Evolutionary conservation across 2,888 invertebrate species (phyloP).

Genomic region (Drosophila limbata): DNA sequence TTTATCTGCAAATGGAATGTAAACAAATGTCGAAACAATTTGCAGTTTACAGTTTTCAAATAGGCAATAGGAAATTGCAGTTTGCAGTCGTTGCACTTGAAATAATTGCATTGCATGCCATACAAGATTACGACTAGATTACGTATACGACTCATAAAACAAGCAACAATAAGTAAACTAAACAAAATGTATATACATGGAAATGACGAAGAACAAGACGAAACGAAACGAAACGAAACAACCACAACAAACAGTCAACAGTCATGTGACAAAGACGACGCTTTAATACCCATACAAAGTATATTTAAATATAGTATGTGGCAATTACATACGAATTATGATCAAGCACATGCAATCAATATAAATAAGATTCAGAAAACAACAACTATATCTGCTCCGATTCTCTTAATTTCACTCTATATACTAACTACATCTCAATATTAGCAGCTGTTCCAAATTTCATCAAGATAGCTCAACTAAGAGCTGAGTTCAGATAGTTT

Average conservation of each 20-base stretch:
- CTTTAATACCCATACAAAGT: constrained; percentile 5
- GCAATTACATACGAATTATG: constrained; percentile 3
- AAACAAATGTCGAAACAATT: constrained; percentile 39
- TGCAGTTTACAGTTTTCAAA: constrained; percentile 8
- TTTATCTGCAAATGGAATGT: constrained; percentile 43
- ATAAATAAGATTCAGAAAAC: too few relatives aligned
- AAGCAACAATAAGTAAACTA: constrained; percentile 8
- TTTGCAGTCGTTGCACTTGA: constrained; percentile 60
- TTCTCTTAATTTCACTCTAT: neutral
- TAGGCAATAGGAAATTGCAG: constrained; percentile 54
- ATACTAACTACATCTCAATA: neutral
- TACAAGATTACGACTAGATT: constrained; percentile 56
- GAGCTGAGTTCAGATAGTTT: neutral
- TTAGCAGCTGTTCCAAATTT: neutral
- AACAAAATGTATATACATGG: neutral
- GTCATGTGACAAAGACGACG: constrained; percentile 4
- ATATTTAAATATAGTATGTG: neutral
- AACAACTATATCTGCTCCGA: neutral
- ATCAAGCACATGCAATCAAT: too few relatives aligned
- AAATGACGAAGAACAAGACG: constrained; percentile 11
- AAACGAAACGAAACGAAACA: neutral
- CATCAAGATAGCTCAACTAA: neutral
- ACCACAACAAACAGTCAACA: neutral
- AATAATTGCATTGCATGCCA: constrained; percentile 54
- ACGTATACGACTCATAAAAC: constrained; percentile 70